Percentiles rank a stretch among this genome's conserved stretches.
Conservation (phyloP, 2,797 vertebrate genomes). For the Pangasius djambal region DNA sequence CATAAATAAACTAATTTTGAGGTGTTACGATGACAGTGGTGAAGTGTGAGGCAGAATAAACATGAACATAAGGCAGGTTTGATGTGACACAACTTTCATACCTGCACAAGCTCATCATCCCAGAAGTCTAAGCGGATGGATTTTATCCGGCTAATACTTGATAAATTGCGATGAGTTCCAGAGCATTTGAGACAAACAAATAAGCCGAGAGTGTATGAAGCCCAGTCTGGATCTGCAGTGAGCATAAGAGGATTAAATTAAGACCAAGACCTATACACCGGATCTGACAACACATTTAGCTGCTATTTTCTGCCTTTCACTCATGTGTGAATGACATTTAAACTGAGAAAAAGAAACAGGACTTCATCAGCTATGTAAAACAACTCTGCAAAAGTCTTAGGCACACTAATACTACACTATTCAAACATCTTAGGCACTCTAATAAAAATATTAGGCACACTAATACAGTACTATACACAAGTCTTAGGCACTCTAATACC, state of each 20-base stretch:
- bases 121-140: constrained; percentile 91
- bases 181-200: constrained; percentile 93
- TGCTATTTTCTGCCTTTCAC: not conserved
- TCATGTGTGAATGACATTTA: not conserved
- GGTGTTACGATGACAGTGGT: not conserved
- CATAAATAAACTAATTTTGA: too few relatives aligned
- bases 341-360: not conserved
- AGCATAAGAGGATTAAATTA: not conserved
- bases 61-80: not conserved
- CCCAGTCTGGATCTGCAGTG: constrained; percentile 88
- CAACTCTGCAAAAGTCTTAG: not conserved
- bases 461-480: too few relatives aligned
- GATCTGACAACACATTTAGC: not conserved
- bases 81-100: constrained; percentile 57
- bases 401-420: not conserved
- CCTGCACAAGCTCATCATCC: constrained; percentile 86
- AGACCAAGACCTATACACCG: not conserved
- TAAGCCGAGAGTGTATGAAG: constrained; percentile 85
- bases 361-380: not conserved
- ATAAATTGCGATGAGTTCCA: constrained; percentile 86
- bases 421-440: not conserved
- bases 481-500: too few relatives aligned
- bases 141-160: constrained; percentile 83
- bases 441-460: not conserved
- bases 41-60: not conserved